These are phyloP conservation scores for Caenorhabditis elegans DNA, from an alignment of 1,140 invertebrate species.

Conservation along the genomic window DNA sequence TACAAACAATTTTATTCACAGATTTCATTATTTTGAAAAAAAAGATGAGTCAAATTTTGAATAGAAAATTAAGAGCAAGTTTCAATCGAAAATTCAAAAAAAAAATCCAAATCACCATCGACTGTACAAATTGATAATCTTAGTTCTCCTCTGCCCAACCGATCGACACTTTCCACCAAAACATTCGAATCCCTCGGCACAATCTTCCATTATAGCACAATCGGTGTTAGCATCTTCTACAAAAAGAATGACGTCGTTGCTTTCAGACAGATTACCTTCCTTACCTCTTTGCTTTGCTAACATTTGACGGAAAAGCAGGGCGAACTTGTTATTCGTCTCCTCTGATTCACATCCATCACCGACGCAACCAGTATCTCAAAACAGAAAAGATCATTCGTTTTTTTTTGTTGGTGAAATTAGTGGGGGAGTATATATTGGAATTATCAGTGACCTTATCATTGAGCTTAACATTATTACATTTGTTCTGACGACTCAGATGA, in stretches of 20 bases:
- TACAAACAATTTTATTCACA: no score
- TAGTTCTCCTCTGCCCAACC: neutral
- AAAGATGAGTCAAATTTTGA: no score
- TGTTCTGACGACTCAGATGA: no score
- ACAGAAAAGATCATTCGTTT: neutral
- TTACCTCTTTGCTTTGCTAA: conserved; percentile 14
- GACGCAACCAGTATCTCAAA: neutral
- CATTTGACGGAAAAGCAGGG: neutral
- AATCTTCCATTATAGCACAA: neutral
- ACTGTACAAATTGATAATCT: conserved; percentile 20
- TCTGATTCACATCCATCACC: neutral
- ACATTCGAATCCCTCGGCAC: neutral
- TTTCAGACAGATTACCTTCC: no score
- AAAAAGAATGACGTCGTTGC: no score
- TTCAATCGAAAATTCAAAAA: no score
- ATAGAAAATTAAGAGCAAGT: no score
- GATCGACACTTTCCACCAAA: neutral
- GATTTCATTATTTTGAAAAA: no score
- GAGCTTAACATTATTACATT: no score
- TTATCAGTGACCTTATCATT: no score
- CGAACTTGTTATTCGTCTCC: conserved; percentile 10
- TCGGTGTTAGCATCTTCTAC: neutral
- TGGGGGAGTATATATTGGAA: neutral
- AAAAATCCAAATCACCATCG: neutral
- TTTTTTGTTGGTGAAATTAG: neutral